Base-by-base conservation (phyloP, 2,797 vertebrate species). In the Gymnoscopelus microlampas region DNA sequence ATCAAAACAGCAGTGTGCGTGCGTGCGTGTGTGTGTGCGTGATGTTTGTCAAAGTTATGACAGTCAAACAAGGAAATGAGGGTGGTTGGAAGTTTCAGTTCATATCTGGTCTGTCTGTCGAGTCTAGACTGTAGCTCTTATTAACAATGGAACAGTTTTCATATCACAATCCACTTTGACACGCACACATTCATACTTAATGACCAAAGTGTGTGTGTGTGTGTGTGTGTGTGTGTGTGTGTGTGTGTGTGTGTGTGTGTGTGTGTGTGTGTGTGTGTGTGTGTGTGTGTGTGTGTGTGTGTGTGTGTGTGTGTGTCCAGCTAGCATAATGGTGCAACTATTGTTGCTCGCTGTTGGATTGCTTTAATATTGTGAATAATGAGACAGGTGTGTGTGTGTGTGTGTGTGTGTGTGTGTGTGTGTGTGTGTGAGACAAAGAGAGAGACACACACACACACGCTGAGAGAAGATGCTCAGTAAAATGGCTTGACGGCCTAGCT, bases 21-120 rank as follows among this genome's bases (percentile, higher is more conserved):
- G 51, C 35, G 54, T 66, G 69, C 9, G 54, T 56, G 57, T 65
- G 32, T 49, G 32, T 51, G 71, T 57, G 51, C 6, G 62, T 56
- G 24, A 7, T 53, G 29, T 61, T 53, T 69, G 47, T 49, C 60
- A 61, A 49, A 61, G 47, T 50, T 12, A 14, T 14, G 19, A 50
- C 15, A 62, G 60, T 50, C 19, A 47, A 44, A 44, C 9, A 10
- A 44, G 5, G 3, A 61, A 13, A 62, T 26, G 23, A 49, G 11
- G 24, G 49, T 6, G 29, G 12, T 48, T 48, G 11, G 24, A 49
- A 12, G 26, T 4, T 60, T 12, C 13, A 49, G 47, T 62, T 24
- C 32, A 49, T 26, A 13, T 50, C 59, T 60, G 5, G 4, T 24
- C 11, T 47, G 58, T 19, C 57, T 39, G 35, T 59, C 8, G 8